Conservation (phyloP, 2,113 vertebrate genomes). For the Neogale vison region DNA sequence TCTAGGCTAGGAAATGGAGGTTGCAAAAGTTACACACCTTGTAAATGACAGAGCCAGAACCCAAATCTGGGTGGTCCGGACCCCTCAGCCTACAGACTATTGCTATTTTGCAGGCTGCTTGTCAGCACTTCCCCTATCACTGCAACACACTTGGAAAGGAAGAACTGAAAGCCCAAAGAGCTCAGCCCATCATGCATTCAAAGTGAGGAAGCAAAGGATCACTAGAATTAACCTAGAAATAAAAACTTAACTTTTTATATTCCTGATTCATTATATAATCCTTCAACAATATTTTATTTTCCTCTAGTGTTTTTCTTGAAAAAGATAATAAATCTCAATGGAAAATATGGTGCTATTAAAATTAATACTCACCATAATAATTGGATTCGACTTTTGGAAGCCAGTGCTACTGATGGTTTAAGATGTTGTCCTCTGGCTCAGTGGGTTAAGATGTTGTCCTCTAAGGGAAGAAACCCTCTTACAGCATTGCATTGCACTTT, state of each 20-base stretch:
- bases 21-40: neutral
- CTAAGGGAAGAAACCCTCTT: neutral
- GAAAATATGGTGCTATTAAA: neutral
- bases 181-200: neutral
- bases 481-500: neutral
- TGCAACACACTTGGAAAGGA: neutral
- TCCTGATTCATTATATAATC: slow-evolving; percentile 2
- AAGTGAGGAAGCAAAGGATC: neutral
- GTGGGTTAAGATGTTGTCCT: neutral
- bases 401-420: neutral
- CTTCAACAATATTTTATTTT: neutral
- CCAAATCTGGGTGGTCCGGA: neutral
- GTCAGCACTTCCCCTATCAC: neutral
- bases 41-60: neutral
- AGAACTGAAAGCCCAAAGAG: neutral
- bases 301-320: neutral
- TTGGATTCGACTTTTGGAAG: neutral
- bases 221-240: slow-evolving; percentile 1
- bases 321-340: neutral
- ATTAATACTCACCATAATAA: neutral
- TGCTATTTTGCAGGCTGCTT: neutral
- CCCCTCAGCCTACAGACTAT: neutral
- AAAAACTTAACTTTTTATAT: neutral
- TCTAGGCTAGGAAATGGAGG: neutral
- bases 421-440: neutral